These are phyloP conservation scores for Sphaeridia pumilis DNA, from an alignment of 2,888 invertebrate genomes.

Conservation along the genomic window DNA sequence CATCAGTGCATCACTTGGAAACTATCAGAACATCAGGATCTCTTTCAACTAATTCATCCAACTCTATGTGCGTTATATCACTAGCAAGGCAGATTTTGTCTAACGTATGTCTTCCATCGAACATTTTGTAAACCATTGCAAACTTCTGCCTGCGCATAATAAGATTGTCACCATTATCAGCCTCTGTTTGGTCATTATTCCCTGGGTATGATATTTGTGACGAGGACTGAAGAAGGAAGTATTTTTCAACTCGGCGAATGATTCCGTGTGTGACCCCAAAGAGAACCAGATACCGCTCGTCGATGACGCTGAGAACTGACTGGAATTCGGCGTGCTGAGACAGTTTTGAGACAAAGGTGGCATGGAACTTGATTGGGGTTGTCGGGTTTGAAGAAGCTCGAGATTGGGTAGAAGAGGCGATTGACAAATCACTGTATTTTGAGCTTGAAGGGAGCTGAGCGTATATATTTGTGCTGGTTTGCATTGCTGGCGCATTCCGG, in stretches of 20 bases:
- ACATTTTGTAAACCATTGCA: conserved; percentile 43
- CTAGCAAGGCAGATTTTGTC: conserved; percentile 86
- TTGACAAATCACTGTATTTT: conserved; percentile 33
- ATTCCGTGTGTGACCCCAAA: conserved; percentile 77
- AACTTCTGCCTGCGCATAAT: conserved; percentile 26
- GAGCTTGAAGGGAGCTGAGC: conserved; percentile 13
- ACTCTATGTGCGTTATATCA: conserved; percentile 57
- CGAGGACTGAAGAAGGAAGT: conserved; percentile 21
- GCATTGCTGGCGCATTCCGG: conserved; percentile 23
- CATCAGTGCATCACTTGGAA: conserved; percentile 52
- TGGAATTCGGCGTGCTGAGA: conserved; percentile 23
- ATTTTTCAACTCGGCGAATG: conserved; percentile 49
- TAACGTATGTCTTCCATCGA: conserved; percentile 66
- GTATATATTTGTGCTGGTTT: conserved; percentile 7
- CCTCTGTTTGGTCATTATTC: conserved; percentile 7
- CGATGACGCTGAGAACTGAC: conserved; percentile 43
- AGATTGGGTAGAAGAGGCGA: conserved; percentile 33
- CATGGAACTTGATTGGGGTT: conserved; percentile 29
- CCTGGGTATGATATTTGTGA: conserved; percentile 11
- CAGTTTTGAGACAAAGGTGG: conserved; percentile 3
- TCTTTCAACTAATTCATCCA: conserved; percentile 70
- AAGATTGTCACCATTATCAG: conserved; percentile 17
- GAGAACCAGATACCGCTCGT: conserved; percentile 69
- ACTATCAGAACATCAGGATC: conserved; percentile 70
- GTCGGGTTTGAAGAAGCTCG: conserved; percentile 33